phyloP scores from a whole-genome alignment of 2,797 vertebrate species.

The Hipposideros larvatus region DNA sequence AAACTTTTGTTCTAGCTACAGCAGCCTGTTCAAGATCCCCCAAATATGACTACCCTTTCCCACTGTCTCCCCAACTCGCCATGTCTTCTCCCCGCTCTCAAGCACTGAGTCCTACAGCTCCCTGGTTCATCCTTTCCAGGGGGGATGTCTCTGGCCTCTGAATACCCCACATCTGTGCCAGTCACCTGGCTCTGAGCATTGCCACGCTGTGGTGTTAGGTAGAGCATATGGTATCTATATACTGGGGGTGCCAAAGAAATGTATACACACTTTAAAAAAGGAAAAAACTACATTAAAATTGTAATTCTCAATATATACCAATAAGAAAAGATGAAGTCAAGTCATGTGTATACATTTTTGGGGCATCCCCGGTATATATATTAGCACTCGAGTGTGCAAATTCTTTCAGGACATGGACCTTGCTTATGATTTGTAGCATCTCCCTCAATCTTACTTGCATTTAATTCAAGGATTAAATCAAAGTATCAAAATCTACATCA shows the following conservation, averaged over 20 bases:
- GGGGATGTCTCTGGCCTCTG: neutral
- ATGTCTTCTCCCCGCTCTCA: neutral
- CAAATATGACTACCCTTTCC: neutral
- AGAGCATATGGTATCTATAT: neutral
- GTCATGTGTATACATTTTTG: no score
- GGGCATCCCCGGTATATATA: no score
- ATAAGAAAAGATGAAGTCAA: no score
- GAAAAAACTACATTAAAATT: no score
- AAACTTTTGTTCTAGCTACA: neutral
- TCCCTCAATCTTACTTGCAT: neutral
- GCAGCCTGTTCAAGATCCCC: neutral
- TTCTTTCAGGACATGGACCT: neutral
- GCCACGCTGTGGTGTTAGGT: neutral
- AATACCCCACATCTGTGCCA: neutral
- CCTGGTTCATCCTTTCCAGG: neutral
- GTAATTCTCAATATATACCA: no score
- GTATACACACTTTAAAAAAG: no score
- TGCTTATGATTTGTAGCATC: neutral
- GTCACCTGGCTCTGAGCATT: neutral
- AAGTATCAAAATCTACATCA: neutral
- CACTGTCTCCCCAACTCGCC: neutral
- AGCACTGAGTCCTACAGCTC: neutral
- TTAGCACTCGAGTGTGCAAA: neutral
- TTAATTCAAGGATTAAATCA: conserved; percentile 52
- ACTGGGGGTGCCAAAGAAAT: no score